These are phyloP conservation scores for Acipenser ruthenus DNA, from an alignment of 2,797 vertebrate species.

Conservation along the genomic window DNA sequence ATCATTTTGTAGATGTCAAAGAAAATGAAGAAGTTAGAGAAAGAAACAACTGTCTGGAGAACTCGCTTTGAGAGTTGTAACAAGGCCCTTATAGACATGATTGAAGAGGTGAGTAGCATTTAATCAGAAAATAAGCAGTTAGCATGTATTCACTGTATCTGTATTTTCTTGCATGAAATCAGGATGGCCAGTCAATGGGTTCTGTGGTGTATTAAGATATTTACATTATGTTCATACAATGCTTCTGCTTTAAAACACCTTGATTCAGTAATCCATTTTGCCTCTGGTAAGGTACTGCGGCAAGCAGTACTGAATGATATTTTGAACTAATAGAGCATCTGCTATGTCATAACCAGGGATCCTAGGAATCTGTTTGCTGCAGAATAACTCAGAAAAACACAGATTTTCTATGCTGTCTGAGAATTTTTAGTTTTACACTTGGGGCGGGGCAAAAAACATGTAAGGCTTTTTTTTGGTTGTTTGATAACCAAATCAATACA, in stretches of 20 bases:
- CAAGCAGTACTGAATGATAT: no score
- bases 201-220: neutral
- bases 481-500: no score
- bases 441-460: no score
- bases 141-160: no score
- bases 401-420: no score
- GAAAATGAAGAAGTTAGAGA: conserved; percentile 93
- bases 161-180: neutral
- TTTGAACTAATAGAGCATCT: no score
- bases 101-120: conserved; percentile 75
- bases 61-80: conserved; percentile 90
- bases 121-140: neutral
- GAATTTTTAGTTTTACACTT: no score
- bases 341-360: no score
- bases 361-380: no score
- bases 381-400: no score
- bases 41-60: conserved; percentile 86
- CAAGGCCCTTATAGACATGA: conserved; percentile 86
- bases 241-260: neutral
- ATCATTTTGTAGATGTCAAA: conserved; percentile 74
- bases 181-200: neutral
- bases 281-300: no score
- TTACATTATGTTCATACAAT: neutral
- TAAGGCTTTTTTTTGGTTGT: no score
- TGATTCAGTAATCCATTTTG: neutral